Evolutionary conservation across 1,140 invertebrate genomes (phyloP).

Genomic region (Heliconius hewitsoni): DNA sequence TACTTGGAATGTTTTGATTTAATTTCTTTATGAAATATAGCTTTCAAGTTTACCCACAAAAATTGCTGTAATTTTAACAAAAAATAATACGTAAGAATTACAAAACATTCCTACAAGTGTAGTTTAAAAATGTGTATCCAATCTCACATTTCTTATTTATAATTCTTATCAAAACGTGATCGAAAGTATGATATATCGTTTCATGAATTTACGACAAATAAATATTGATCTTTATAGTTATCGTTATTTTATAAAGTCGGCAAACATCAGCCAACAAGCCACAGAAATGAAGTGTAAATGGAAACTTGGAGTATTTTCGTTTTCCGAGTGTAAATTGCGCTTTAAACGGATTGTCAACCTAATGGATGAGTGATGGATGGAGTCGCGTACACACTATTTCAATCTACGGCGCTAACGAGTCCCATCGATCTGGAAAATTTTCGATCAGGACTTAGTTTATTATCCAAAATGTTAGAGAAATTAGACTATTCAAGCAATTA

Average conservation of each 20-base stretch:
- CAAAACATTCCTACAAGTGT: background rate
- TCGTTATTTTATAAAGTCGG: background rate
- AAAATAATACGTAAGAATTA: too few species aligned
- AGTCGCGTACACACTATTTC: slow-evolving; percentile 43
- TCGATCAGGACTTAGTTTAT: slow-evolving; percentile 1
- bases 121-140: too few species aligned
- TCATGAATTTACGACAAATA: background rate
- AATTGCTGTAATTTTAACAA: too few species aligned
- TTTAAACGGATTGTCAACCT: slow-evolving; percentile 46
- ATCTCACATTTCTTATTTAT: too few species aligned
- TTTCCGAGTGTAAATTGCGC: slow-evolving; percentile 39
- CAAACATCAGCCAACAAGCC: slow-evolving; percentile 14
- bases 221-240: background rate
- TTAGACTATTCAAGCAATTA: background rate
- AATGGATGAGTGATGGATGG: slow-evolving; percentile 48
- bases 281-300: slow-evolving; percentile 38
- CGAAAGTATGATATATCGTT: background rate
- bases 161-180: too few species aligned
- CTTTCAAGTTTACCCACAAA: too few species aligned
- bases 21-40: too few species aligned
- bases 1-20: too few species aligned
- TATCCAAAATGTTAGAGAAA: background rate
- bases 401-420: slow-evolving; percentile 42
- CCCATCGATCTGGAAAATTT: slow-evolving; percentile 37
- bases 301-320: slow-evolving; percentile 39